These are phyloP conservation scores for Globicephala melas DNA, from an alignment of 2,113 vertebrate genomes.

Conservation along the genomic window DNA sequence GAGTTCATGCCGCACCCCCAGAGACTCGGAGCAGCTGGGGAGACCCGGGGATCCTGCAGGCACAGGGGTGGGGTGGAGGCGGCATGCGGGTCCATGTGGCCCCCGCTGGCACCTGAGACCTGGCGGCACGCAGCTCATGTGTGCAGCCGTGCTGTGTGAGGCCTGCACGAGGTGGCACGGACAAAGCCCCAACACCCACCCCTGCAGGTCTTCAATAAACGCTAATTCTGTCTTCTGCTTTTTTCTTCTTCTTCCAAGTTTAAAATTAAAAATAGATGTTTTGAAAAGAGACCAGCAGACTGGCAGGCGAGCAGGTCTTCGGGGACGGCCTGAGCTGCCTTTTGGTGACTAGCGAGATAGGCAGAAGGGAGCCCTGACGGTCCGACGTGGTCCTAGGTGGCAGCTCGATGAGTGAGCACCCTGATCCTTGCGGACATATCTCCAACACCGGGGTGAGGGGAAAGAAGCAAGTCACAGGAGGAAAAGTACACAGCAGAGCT, in stretches of 20 bases:
- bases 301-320: background rate
- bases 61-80: background rate
- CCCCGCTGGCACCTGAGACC: background rate
- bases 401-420: background rate
- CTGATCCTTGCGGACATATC: rapidly evolving
- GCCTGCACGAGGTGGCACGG: background rate
- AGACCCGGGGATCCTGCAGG: background rate
- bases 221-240: background rate
- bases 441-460: rapidly evolving
- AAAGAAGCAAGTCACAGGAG: no score
- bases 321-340: background rate
- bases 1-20: background rate
- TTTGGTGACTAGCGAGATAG: rapidly evolving
- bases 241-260: background rate
- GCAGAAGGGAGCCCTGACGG: background rate
- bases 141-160: background rate
- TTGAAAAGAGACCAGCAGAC: background rate
- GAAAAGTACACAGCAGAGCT: background rate
- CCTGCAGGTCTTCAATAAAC: background rate
- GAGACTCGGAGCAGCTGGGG: background rate
- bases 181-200: background rate
- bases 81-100: background rate
- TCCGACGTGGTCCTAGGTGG: rapidly evolving
- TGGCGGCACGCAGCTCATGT: background rate
- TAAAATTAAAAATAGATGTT: background rate